Evolutionary conservation across 2,888 invertebrate genomes (phyloP).

Genomic region (Stictocephala bisonia): DNA sequence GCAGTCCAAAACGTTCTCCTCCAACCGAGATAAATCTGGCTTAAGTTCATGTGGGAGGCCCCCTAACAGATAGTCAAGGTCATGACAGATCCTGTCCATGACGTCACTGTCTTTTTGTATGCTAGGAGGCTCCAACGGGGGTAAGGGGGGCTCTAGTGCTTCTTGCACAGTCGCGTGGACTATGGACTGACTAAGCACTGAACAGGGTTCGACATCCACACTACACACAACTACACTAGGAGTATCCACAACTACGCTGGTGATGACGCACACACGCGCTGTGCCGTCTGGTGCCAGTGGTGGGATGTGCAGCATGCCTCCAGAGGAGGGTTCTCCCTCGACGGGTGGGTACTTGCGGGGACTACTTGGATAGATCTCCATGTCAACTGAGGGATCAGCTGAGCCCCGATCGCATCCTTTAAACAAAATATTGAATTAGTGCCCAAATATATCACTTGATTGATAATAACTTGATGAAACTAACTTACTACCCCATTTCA

Average conservation of each 20-base stretch:
- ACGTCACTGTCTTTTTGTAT: slow-evolving; percentile 65
- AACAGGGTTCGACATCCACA: slow-evolving; percentile 61
- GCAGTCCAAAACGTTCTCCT: neutral
- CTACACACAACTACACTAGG: slow-evolving; percentile 61
- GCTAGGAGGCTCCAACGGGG: slow-evolving; percentile 59
- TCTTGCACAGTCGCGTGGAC: slow-evolving; percentile 29
- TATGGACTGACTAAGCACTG: slow-evolving; percentile 56
- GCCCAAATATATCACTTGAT: no score
- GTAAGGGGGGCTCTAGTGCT: slow-evolving; percentile 55
- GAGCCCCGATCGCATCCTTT: slow-evolving; percentile 45
- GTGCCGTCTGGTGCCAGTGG: slow-evolving; percentile 4
- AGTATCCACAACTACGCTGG: slow-evolving; percentile 52
- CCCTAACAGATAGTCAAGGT: slow-evolving; percentile 84
- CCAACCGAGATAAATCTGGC: neutral
- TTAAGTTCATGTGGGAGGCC: slow-evolving; percentile 65
- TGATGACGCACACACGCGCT: slow-evolving; percentile 46
- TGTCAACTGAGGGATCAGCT: slow-evolving; percentile 63
- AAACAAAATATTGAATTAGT: no score
- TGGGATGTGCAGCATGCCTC: no score
- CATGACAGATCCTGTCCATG: slow-evolving; percentile 83
- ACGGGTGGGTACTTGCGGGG: slow-evolving; percentile 65
- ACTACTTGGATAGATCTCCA: slow-evolving; percentile 67
- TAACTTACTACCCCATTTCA: no score
- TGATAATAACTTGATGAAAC: no score
- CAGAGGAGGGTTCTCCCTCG: neutral